These are phyloP conservation scores for Phengaris arion DNA, from an alignment of 2,888 invertebrate genomes.

Conservation along the genomic window DNA sequence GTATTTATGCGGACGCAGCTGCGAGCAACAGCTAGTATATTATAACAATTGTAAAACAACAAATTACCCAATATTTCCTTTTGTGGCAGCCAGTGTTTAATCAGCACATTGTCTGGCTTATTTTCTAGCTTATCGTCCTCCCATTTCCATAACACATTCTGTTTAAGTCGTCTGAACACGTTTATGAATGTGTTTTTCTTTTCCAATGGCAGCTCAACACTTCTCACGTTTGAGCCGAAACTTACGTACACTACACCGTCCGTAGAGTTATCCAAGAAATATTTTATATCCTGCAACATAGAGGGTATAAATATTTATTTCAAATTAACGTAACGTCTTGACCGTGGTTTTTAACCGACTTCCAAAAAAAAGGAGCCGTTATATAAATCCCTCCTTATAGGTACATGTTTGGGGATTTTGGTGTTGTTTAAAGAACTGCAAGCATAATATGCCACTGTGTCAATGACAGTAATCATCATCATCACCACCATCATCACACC, in stretches of 20 bases:
- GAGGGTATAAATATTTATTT: conserved; percentile 8
- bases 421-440: too few relatives aligned
- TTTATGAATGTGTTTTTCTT: conserved; percentile 75
- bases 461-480: too few relatives aligned
- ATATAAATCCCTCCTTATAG: too few relatives aligned
- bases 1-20: too few relatives aligned
- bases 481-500: too few relatives aligned
- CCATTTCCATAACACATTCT: conserved; percentile 85
- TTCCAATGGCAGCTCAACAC: conserved; percentile 71
- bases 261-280: conserved; percentile 69
- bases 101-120: conserved; percentile 77
- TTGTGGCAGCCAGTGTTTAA: conserved; percentile 84
- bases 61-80: conserved; percentile 79
- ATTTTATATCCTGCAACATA: conserved; percentile 68
- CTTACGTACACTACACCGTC: conserved; percentile 79
- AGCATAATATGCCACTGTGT: too few relatives aligned
- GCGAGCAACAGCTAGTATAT: too few relatives aligned
- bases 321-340: too few relatives aligned
- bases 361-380: too few relatives aligned
- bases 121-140: conserved; percentile 78
- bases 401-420: too few relatives aligned
- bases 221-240: conserved; percentile 80
- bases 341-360: too few relatives aligned
- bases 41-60: background rate
- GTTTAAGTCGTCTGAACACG: conserved; percentile 79